Base-by-base conservation (phyloP, 2,797 vertebrate genomes). In the Mareca penelope region DNA sequence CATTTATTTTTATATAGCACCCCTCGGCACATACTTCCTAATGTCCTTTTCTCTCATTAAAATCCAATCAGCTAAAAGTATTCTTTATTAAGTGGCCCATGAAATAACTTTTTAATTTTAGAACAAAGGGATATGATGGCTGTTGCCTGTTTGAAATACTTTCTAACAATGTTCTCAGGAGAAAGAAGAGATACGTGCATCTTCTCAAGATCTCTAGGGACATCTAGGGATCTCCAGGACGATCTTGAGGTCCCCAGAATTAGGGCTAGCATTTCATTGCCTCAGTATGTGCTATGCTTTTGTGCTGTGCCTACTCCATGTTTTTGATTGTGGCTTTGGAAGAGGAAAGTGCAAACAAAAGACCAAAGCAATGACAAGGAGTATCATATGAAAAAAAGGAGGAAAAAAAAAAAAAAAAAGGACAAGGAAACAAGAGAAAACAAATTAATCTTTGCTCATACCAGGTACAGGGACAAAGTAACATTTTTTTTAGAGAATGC, bases 11-110 rank as follows among this genome's bases (percentile, higher is more conserved):
- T 91, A 60, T 56, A 29, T 23, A 89, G 13, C 44, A 91, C 18
- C 69, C 31, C 37, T 63, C 5, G 23, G 79, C 42, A 82, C 33
- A 73, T 84, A 73, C 22, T 72, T 86, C 46, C 44, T 78, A 79
- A 83, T 83, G 52, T 44, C 56, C 15, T 88, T 89, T 88, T 63
- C 44, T 56, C 33, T 70, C 80, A 93, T 85, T 90, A 91, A 94
- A 92, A 93, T 90, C 85, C 44, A 86, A 53, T 94, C 33, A 64
- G 37, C 59, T 81, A 39, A 9, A 95, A 82, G 39, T 84, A 77
- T 65, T 81, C 55, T 83, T 91, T 88, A 94, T 72, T 77, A 94
- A 89, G 76, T 60, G 37, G 60, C 2, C 53, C 31, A 77, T 52
- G 31, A 91, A 91, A 84, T 68, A 88, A 53, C 24, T 76, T 88